phyloP scores from a whole-genome alignment of 2,888 invertebrate species.

The Octodonta nipae region DNA sequence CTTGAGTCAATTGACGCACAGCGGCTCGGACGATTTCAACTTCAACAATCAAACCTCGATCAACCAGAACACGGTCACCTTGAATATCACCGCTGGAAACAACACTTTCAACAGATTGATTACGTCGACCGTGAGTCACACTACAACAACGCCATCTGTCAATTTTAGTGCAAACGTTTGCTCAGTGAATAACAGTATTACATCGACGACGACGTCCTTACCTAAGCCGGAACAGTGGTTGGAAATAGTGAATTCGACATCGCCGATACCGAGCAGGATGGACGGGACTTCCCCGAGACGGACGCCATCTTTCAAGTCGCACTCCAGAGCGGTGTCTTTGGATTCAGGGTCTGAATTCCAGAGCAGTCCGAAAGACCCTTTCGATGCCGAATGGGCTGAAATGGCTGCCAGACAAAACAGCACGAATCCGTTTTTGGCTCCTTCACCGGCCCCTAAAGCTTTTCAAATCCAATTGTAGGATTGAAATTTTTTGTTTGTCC shows the following conservation, averaged over 20 bases:
- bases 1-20: constrained; percentile 48
- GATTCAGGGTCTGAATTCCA: constrained; percentile 34
- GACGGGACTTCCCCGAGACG: constrained; percentile 39
- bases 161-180: constrained; percentile 21
- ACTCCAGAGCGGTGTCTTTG: constrained; percentile 43
- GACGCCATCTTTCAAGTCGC: constrained; percentile 38
- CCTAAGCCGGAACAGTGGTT: constrained; percentile 78
- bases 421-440: constrained; percentile 49
- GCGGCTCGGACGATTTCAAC: constrained; percentile 44
- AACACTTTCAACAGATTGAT: constrained; percentile 22
- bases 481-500: too few species aligned
- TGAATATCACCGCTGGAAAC: constrained; percentile 28
- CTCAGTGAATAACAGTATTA: constrained; percentile 15
- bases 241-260: constrained; percentile 52
- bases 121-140: constrained; percentile 19
- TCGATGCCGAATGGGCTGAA: constrained; percentile 75
- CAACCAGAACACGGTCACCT: constrained; percentile 40
- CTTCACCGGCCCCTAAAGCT: constrained; percentile 40
- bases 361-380: constrained; percentile 47
- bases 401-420: constrained; percentile 42
- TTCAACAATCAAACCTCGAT: constrained; percentile 43
- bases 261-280: constrained; percentile 25
- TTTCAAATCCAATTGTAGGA: constrained; percentile 51
- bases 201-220: constrained; percentile 31
- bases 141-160: constrained; percentile 22